phyloP scores from a whole-genome alignment of 2,797 vertebrate genomes.

The Peromyscus attwateri region DNA sequence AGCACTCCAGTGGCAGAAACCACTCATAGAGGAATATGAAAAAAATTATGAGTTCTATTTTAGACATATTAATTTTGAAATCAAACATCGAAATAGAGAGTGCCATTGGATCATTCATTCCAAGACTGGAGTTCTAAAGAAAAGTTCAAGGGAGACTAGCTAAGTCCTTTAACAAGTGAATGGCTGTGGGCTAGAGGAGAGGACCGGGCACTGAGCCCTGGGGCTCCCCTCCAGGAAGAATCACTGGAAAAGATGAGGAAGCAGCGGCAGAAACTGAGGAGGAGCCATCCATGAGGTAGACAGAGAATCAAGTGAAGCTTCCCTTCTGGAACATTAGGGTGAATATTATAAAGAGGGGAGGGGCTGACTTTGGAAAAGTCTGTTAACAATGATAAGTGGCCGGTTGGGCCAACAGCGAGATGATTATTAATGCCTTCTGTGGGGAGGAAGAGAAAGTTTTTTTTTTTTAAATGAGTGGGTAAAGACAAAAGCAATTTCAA shows the following conservation, averaged over 20 bases:
- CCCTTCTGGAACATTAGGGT: background rate
- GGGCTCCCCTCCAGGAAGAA: background rate
- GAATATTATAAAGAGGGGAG: background rate
- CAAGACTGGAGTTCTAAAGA: background rate
- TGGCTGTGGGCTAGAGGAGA: background rate
- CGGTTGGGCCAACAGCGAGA: background rate
- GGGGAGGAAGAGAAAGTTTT: background rate
- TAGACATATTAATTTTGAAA: background rate
- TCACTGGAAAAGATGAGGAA: background rate
- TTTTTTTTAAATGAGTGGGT: background rate
- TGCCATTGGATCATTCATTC: background rate
- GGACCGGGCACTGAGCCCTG: background rate
- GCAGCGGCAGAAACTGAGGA: background rate
- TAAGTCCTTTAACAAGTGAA: background rate
- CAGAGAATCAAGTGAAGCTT: background rate
- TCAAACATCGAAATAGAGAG: background rate
- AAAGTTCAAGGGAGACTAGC: background rate
- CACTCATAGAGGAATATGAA: background rate
- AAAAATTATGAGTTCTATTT: background rate
- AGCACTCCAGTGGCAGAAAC: background rate
- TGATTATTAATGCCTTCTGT: background rate
- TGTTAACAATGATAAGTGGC: background rate
- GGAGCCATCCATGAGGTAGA: background rate
- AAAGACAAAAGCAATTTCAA: background rate
- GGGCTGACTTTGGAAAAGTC: background rate